phyloP scores from a whole-genome alignment of 2,797 vertebrate species.

The Perodicticus potto region DNA sequence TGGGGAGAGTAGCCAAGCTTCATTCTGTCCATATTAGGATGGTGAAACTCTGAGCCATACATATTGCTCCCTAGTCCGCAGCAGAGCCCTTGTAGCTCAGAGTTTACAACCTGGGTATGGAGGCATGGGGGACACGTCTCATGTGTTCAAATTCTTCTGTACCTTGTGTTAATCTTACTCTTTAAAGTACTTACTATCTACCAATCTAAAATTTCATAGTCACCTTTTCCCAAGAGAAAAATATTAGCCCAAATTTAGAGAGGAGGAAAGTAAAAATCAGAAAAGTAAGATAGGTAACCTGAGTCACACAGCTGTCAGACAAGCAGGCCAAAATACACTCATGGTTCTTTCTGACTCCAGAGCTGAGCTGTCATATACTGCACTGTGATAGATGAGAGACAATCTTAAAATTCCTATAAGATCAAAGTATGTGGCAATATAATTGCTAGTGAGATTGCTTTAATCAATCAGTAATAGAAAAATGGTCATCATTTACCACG shows the following conservation, averaged over 20 bases:
- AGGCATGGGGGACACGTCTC: background rate
- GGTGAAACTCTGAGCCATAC: background rate
- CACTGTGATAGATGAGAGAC: background rate
- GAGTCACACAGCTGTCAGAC: background rate
- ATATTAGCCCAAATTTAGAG: background rate
- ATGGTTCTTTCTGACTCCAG: background rate
- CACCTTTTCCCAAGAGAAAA: conserved; percentile 12
- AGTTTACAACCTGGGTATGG: background rate
- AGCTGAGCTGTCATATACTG: background rate
- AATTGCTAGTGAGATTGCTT: background rate
- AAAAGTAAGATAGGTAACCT: background rate
- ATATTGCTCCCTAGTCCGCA: background rate
- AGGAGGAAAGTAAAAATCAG: background rate
- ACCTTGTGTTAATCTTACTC: background rate
- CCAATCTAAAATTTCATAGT: background rate
- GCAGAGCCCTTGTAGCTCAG: background rate
- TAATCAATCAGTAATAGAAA: background rate
- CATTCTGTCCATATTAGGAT: background rate
- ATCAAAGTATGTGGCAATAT: background rate
- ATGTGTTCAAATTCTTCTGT: conserved; percentile 1
- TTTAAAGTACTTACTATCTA: conserved; percentile 14
- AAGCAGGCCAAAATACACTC: background rate
- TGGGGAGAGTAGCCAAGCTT: background rate
- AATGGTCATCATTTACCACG: background rate
- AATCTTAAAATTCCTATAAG: background rate